phyloP scores from a whole-genome alignment of 2,888 invertebrate species.

The Cataglyphis altisquamis region DNA sequence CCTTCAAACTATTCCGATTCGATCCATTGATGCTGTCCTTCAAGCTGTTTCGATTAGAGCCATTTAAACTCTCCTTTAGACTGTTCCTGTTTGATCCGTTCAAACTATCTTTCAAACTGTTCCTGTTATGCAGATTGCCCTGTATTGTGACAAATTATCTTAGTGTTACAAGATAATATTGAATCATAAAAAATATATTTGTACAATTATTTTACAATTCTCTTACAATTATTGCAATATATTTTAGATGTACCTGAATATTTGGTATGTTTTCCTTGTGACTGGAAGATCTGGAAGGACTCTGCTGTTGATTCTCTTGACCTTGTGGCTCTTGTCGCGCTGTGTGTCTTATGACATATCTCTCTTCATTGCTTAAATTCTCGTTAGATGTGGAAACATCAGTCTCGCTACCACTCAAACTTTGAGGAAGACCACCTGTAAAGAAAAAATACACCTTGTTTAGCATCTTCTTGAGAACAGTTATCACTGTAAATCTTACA shows the following conservation, averaged over 20 bases:
- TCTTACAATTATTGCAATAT: not conserved
- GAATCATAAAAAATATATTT: not conserved
- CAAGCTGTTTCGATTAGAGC: slow-evolving; percentile 84
- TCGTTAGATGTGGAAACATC: slow-evolving; percentile 96
- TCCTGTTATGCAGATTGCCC: slow-evolving; percentile 84
- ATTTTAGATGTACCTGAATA: slow-evolving; percentile 79
- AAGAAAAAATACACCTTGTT: slow-evolving; percentile 26
- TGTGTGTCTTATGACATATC: slow-evolving; percentile 93
- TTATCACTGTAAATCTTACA: not conserved
- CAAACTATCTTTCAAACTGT: slow-evolving; percentile 84
- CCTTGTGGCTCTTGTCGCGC: slow-evolving; percentile 97
- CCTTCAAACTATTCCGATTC: slow-evolving; percentile 87
- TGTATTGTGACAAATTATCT: slow-evolving; percentile 68
- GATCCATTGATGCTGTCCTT: slow-evolving; percentile 85
- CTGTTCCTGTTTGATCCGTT: slow-evolving; percentile 84
- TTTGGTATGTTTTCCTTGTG: slow-evolving; percentile 85
- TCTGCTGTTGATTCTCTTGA: slow-evolving; percentile 91
- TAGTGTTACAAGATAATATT: slow-evolving; percentile 44
- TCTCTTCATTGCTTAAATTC: slow-evolving; percentile 94
- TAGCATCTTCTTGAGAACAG: not conserved
- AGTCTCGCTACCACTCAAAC: slow-evolving; percentile 95
- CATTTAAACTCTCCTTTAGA: slow-evolving; percentile 84
- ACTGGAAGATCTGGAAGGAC: slow-evolving; percentile 88
- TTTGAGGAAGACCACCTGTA: slow-evolving; percentile 90
- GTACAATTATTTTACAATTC: not conserved